Base-by-base conservation (phyloP, 2,888 invertebrate genomes). In the Eudemis profundana region DNA sequence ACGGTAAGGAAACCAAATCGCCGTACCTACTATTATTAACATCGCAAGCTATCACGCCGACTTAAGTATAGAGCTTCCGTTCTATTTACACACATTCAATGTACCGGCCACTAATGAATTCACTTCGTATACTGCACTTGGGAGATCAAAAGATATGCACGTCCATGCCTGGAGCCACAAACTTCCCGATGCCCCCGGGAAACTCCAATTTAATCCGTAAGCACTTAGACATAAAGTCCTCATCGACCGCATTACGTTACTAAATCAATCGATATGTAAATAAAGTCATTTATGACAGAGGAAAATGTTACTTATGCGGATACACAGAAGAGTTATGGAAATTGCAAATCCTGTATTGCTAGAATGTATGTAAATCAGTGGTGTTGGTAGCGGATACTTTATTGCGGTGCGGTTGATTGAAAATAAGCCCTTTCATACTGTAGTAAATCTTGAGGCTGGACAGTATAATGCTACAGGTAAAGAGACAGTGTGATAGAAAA, bases 41-140 rank as follows among this genome's bases (percentile, higher is more conserved):
- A 75, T 75, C 70, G 77, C 72, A 72, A 81, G 80, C 79, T 80
- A 84, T 81, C 78, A 80, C 78, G 73, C 75, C 76, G 77, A 74
- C 78, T 83, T 84, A 84, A 83, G 82, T 83, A 81, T 78, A 73
- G 70, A 70, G 83, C 84, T 89, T 90, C 90, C 90, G 90, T 89
- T 90, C 90, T 80, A 87, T 85, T 89, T 89, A 86, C 88, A 89
- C 86, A 87, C 80, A 86, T 86, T 84, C 81, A 81, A 75, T 75
- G 73, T 72, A 72, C 72, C 70, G 70, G 68, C 72, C 66, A 76
- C 79, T 89, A 90, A 90, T 90, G 84, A 90, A 90, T 90, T 87
- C 89, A 87, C 84, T 78, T 74, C 76, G 77, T 78, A 78, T 81
- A 83, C 51, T 65, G 57, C 82, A 78, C 83, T 81, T 78, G 75